Conservation (phyloP, 2,113 vertebrate species). For the Chionomys nivalis region DNA sequence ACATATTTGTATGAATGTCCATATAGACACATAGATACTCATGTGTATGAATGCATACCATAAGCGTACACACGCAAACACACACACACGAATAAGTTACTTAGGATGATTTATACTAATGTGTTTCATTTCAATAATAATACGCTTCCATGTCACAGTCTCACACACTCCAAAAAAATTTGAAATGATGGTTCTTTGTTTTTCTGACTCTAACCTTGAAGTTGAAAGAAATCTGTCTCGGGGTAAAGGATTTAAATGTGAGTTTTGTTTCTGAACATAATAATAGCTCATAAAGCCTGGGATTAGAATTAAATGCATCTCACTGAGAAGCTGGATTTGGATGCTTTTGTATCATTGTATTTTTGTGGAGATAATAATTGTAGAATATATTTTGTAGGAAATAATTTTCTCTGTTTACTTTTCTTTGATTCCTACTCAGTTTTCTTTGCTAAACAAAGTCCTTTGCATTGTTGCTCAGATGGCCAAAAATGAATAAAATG, state of each 20-base stretch:
- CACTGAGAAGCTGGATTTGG: conserved; percentile 66
- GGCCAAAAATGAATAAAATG: background rate
- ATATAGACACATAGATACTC: background rate
- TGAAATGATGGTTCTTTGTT: conserved; percentile 10
- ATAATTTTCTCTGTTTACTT: conserved; percentile 33
- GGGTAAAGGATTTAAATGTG: conserved; percentile 28
- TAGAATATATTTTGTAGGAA: conserved; percentile 24
- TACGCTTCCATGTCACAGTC: background rate
- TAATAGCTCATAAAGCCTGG: background rate
- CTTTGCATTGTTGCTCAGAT: conserved; percentile 25
- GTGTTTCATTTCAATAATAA: background rate
- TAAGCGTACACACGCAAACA: conserved; percentile 32
- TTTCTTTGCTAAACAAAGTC: conserved; percentile 6
- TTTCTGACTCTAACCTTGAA: conserved; percentile 58
- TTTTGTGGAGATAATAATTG: conserved; percentile 68
- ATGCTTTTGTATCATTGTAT: conserved; percentile 16
- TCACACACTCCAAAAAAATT: background rate
- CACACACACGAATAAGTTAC: background rate
- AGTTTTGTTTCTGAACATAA: conserved; percentile 49
- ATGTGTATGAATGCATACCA: background rate
- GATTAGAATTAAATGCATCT: conserved; percentile 63
- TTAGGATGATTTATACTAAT: background rate
- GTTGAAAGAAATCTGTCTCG: conserved; percentile 56
- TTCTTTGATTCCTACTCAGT: background rate
- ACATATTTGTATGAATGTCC: background rate